phyloP scores from a whole-genome alignment of 1,140 invertebrate species.

The Saccostrea cuccullata region DNA sequence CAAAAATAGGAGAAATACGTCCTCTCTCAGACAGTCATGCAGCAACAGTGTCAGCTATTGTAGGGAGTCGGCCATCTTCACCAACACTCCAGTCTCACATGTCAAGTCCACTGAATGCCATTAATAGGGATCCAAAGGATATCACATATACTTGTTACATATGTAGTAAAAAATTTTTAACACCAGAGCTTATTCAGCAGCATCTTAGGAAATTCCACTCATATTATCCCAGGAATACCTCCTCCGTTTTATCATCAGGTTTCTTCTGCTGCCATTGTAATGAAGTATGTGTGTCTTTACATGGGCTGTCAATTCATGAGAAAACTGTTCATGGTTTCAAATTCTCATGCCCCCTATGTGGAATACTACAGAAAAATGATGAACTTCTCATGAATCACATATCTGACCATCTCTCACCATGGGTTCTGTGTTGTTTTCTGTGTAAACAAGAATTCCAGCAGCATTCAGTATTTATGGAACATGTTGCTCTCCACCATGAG shows the following conservation, averaged over 20 bases:
- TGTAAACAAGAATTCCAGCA: background rate
- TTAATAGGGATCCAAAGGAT: background rate
- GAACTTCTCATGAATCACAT: background rate
- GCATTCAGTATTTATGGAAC: background rate
- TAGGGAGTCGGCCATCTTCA: background rate
- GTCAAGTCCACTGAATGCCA: background rate
- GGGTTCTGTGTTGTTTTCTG: background rate
- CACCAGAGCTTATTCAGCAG: background rate
- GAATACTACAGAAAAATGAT: background rate
- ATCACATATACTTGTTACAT: background rate
- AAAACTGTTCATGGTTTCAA: background rate
- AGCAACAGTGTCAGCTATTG: too few species aligned
- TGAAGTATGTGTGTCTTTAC: background rate
- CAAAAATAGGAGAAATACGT: too few species aligned
- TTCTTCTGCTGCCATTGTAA: slow-evolving; percentile 1
- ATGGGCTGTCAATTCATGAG: background rate
- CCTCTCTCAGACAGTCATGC: too few species aligned
- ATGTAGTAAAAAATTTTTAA: background rate
- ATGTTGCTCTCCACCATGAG: background rate
- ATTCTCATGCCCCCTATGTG: background rate
- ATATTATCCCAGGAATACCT: background rate
- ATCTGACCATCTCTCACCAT: background rate
- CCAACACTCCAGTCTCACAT: background rate
- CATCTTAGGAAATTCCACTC: background rate
- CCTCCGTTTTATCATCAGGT: too few species aligned